Base-by-base conservation (phyloP, 1,140 invertebrate species). In the Bombyx mori region DNA sequence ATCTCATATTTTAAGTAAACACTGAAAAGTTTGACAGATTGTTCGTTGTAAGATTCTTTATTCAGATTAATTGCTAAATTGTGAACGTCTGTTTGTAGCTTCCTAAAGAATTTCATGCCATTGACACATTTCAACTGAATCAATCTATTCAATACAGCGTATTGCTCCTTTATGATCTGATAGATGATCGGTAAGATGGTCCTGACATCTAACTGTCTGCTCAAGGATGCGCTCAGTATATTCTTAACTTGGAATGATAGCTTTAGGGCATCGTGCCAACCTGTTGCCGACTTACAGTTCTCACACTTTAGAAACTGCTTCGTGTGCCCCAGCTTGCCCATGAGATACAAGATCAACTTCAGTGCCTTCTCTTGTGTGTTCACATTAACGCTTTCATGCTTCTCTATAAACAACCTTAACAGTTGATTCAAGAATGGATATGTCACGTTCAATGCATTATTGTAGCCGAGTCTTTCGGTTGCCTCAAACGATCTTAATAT, bases 231-330 rank as follows among this genome's bases (percentile, higher is more conserved):
- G 0, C 57, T 65, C 7, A 81, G 60, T 1, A 83, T 67, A 44
- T 75, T 63, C 69, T 82, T 86, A 0, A 65, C 52, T 3, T 74
- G 6, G 54, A 83, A 85, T 6, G 73, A 71, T 0, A 86, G 56
- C 0, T 82, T 60, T 45, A 86, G 62, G 0, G 74, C 71, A 46
- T 86, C 83, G 35, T 86, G 83, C 44, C 75, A 52, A 0, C 79
- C 73, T 4, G 68, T 62, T 63, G 75, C 75, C 0, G 73, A 56
- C n/a, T 44, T 61, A 61, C 83, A 86, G 42, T 74, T 76, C 1
- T 83, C 80, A 52, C 83, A 86, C 74, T 79, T 86, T 0, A 75
- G 52, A 6, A 83, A 52, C 44, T 82, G 83, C 6, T 63, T 63
- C 1, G 67, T 61, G 4, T 66, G 62, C 51, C 62, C 65, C 7